Conservation (phyloP, 2,797 vertebrate species). For the Channallabes apus region DNA sequence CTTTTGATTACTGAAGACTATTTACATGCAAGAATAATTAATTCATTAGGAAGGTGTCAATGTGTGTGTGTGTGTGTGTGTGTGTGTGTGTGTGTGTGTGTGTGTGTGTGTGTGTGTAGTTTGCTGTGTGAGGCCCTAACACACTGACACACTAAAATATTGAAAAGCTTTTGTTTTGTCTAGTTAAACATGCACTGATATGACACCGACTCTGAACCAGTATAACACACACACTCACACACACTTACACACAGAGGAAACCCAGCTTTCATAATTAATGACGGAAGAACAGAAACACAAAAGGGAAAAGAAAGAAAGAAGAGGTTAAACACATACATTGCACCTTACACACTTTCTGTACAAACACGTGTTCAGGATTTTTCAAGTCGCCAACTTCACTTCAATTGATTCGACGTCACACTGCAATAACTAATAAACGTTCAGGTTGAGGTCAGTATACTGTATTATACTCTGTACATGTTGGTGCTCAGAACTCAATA, state of each 20-base stretch:
- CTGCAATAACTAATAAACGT: not conserved
- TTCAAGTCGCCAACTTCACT: not conserved
- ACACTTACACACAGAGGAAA: conserved; percentile 62
- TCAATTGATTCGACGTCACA: not conserved
- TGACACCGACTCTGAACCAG: conserved; percentile 79
- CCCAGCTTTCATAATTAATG: conserved; percentile 72
- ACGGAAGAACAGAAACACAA: conserved; percentile 43
- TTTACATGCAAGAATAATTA: not conserved
- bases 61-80: conserved; percentile 12
- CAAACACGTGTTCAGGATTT: not conserved
- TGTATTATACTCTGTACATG: too few relatives aligned
- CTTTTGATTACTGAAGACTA: not conserved
- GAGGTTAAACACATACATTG: conserved; percentile 1
- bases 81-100: too few relatives aligned
- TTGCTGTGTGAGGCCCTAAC: conserved; percentile 57
- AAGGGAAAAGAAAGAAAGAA: not conserved
- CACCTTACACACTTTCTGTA: not conserved
- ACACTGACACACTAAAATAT: conserved; percentile 69
- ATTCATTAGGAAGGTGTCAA: not conserved
- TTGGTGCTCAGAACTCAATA: not conserved
- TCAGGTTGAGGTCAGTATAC: not conserved
- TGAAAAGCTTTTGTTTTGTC: conserved; percentile 79
- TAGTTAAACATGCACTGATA: conserved; percentile 78
- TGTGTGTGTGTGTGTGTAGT: conserved; percentile 26
- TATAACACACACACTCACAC: conserved; percentile 49